Conservation (phyloP, 2,797 vertebrate species). For the Tokudaia tokunoshimensis region DNA sequence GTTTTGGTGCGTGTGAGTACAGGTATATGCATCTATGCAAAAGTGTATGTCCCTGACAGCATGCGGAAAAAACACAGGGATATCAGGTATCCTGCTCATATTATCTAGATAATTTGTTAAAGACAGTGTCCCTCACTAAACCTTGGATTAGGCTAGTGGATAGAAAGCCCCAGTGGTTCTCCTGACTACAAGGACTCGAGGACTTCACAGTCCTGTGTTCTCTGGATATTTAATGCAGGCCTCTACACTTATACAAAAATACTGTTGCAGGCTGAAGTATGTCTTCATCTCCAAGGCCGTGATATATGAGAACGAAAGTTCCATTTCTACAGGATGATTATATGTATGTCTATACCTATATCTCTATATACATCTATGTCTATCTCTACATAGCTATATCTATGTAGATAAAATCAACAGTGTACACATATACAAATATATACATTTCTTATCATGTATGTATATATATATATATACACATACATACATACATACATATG, state of each 20-base stretch:
- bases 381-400: not conserved
- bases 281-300: not conserved
- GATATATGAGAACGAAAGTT: not conserved
- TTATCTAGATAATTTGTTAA: not conserved
- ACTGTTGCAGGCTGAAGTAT: not conserved
- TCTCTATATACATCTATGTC: not conserved
- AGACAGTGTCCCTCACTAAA: not conserved
- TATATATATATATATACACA: no score
- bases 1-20: not conserved
- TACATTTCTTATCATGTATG: no score
- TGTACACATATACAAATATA: not conserved
- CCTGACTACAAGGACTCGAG: not conserved
- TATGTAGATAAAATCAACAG: not conserved
- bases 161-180: not conserved
- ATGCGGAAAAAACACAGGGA: not conserved
- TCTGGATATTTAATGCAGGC: not conserved
- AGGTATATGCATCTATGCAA: not conserved
- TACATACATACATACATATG: not conserved
- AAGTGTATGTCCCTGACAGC: no score
- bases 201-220: not conserved
- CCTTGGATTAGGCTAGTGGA: not conserved
- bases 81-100: no score
- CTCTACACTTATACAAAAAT: not conserved
- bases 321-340: not conserved
- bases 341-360: not conserved